Percentiles rank a stretch among this genome's conserved stretches.
Conservation (phyloP, 1,140 invertebrate genomes). For the Venturia canescens region DNA sequence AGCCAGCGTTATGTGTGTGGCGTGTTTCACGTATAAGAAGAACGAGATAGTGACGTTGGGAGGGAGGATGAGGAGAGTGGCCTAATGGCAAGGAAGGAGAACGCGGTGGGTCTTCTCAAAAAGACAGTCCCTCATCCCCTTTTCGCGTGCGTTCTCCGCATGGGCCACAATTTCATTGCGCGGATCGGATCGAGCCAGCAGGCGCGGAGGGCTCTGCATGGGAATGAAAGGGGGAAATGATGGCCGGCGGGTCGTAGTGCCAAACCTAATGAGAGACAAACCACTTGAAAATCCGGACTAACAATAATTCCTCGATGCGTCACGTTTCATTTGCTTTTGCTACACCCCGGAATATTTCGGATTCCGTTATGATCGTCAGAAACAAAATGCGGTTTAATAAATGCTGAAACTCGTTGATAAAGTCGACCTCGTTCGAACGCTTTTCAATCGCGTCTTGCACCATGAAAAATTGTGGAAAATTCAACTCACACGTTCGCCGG, state of each 20-base stretch:
- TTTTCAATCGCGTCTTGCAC: too few relatives aligned
- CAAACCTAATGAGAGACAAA: slow-evolving; percentile 67
- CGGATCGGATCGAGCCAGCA: slow-evolving; percentile 31
- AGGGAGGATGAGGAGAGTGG: slow-evolving; percentile 5
- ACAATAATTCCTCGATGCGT: too few relatives aligned
- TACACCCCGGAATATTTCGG: too few relatives aligned
- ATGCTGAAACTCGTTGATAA: too few relatives aligned
- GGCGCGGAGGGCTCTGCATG: slow-evolving; percentile 42
- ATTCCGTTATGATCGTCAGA: too few relatives aligned
- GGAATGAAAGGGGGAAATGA: slow-evolving; percentile 58
- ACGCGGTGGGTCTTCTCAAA: slow-evolving; percentile 48
- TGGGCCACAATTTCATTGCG: background rate
- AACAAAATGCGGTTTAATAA: too few relatives aligned
- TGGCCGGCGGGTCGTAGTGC: slow-evolving; percentile 57
- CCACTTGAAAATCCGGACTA: slow-evolving; percentile 51
- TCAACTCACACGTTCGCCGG: too few relatives aligned
- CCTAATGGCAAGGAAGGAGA: slow-evolving; percentile 57
- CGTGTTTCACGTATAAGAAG: background rate
- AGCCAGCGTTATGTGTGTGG: slow-evolving; percentile 2
- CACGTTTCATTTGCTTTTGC: too few relatives aligned
- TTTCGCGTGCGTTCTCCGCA: background rate
- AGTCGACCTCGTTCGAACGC: too few relatives aligned
- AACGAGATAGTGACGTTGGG: background rate
- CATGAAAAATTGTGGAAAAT: too few relatives aligned
- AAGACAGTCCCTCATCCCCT: background rate